phyloP scores from a whole-genome alignment of 2,797 vertebrate genomes.

The Enteromius unitaeniatus region DNA sequence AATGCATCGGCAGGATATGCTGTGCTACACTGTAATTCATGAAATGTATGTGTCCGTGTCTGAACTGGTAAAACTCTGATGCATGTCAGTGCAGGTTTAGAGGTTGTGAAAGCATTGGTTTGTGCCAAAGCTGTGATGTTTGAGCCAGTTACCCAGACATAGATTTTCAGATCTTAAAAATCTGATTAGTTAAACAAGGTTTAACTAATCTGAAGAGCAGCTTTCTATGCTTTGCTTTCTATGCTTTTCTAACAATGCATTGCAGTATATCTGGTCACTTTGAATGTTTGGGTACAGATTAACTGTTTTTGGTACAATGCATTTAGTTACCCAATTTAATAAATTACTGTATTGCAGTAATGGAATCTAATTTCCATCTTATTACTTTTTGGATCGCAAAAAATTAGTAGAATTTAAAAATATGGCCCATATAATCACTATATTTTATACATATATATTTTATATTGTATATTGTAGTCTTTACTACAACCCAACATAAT shows the following conservation, averaged over 20 bases:
- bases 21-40: background rate
- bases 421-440: background rate
- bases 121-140: slow-evolving; percentile 5
- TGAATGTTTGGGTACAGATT: background rate
- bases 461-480: too few species aligned
- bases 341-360: background rate
- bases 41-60: slow-evolving; percentile 8
- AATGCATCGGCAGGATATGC: background rate
- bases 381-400: background rate
- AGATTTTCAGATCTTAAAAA: background rate
- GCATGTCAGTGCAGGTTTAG: slow-evolving; percentile 33
- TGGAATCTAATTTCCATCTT: background rate
- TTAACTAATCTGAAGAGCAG: too few species aligned
- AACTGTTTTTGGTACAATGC: background rate
- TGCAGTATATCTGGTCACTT: background rate
- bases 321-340: slow-evolving; percentile 7
- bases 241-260: background rate
- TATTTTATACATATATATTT: too few species aligned
- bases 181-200: background rate
- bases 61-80: slow-evolving; percentile 21
- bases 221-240: background rate
- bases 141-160: background rate
- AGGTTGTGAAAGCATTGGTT: slow-evolving; percentile 33
- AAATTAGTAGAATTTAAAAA: background rate
- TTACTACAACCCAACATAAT: background rate